Evolutionary conservation across 2,113 vertebrate species (phyloP).

Genomic region (Erythrolamprus reginae): DNA sequence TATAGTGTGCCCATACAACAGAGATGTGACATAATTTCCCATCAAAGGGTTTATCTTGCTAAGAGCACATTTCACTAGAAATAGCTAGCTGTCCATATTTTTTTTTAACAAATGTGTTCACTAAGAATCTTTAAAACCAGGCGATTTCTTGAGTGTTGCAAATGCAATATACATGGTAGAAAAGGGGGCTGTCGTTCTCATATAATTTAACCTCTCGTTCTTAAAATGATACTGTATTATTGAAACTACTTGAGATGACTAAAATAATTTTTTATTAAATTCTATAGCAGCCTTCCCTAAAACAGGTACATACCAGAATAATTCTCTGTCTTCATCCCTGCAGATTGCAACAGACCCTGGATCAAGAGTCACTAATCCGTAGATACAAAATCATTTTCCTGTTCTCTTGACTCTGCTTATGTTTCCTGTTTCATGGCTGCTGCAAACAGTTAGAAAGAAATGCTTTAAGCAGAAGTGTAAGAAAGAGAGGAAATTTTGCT

Average conservation of each 20-base stretch:
- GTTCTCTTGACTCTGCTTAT: not conserved
- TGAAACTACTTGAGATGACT: not conserved
- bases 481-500: not conserved
- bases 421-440: not conserved
- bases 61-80: not conserved
- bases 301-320: not conserved
- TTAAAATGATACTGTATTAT: not conserved
- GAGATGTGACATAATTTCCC: not conserved
- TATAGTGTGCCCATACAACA: not conserved
- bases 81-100: not conserved
- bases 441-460: not conserved
- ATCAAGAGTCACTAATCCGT: not conserved
- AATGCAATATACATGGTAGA: not conserved
- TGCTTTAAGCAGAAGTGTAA: not conserved
- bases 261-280: not conserved
- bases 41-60: not conserved
- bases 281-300: not conserved
- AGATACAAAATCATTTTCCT: not conserved
- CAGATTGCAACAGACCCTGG: not conserved
- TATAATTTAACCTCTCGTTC: not conserved
- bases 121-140: not conserved
- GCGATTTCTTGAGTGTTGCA: not conserved
- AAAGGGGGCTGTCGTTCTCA: not conserved
- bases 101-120: not conserved
- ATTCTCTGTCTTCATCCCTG: not conserved